Conservation (phyloP, 2,888 invertebrate genomes). For the Drosophila niveifrons region DNA sequence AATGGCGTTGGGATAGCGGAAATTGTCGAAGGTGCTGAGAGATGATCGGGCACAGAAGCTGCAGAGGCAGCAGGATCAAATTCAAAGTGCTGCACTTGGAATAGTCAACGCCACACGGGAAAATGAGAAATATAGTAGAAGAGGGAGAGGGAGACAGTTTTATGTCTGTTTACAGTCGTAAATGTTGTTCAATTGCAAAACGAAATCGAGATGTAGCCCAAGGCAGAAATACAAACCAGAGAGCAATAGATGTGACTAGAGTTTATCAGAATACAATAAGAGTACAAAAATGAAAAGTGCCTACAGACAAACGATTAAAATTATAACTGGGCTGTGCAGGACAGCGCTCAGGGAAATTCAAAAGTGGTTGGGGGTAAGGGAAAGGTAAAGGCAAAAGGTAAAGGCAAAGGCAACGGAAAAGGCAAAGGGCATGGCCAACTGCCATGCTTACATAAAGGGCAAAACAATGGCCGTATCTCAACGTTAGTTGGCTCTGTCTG, state of each 20-base stretch:
- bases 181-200: constrained; percentile 79
- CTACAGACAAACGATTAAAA: constrained; percentile 70
- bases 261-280: constrained; percentile 7
- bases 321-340: constrained; percentile 58
- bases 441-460: constrained; percentile 69
- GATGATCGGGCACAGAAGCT: constrained; percentile 61
- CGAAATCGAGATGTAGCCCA: constrained; percentile 22
- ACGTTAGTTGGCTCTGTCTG: constrained; percentile 39
- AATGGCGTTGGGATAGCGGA: constrained; percentile 60
- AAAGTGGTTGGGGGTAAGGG: neutral
- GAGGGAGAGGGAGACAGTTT: constrained; percentile 71
- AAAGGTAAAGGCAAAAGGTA: constrained; percentile 8
- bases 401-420: constrained; percentile 14
- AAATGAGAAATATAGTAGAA: constrained; percentile 6
- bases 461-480: constrained; percentile 77
- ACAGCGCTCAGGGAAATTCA: constrained; percentile 4
- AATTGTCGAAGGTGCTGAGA: constrained; percentile 69
- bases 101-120: constrained; percentile 13
- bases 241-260: constrained; percentile 14
- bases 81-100: constrained; percentile 58
- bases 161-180: constrained; percentile 83
- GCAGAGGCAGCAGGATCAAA: constrained; percentile 64
- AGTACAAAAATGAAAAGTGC: constrained; percentile 57
- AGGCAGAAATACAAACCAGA: constrained; percentile 12
- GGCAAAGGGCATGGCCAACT: constrained; percentile 66